Evolutionary conservation across 2,113 vertebrate species (phyloP).

Genomic region (Anguilla japonica): DNA sequence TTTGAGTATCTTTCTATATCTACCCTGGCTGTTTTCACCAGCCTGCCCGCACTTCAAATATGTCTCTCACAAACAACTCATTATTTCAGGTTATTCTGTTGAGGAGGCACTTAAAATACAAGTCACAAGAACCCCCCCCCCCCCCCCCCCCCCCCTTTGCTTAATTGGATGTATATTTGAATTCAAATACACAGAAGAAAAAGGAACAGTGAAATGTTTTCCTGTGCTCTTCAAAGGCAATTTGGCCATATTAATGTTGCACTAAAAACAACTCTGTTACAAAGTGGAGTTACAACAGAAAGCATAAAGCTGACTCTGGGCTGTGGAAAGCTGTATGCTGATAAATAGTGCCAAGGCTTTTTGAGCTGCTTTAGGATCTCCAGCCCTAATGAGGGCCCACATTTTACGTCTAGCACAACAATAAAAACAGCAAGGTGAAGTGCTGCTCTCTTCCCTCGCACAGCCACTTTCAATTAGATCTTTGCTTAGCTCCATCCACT

Average conservation of each 20-base stretch:
- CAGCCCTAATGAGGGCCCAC: constrained; percentile 69
- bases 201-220: constrained; percentile 63
- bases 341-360: constrained; percentile 46
- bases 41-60: not conserved
- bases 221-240: constrained; percentile 64
- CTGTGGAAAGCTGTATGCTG: constrained; percentile 61
- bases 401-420: constrained; percentile 55
- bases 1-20: constrained; percentile 4
- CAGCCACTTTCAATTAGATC: constrained; percentile 52
- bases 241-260: constrained; percentile 64
- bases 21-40: not conserved
- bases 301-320: constrained; percentile 68
- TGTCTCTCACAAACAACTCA: constrained; percentile 24
- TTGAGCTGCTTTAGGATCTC: constrained; percentile 59
- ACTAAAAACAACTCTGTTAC: constrained; percentile 66
- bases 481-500: constrained; percentile 43
- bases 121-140: not conserved
- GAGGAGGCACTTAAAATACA: constrained; percentile 29
- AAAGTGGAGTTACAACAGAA: constrained; percentile 67
- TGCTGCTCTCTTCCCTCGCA: constrained; percentile 35
- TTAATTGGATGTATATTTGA: constrained; percentile 41
- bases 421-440: constrained; percentile 46
- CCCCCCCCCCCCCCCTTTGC: constrained; percentile 15
- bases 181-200: constrained; percentile 42
- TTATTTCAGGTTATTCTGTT: constrained; percentile 24